Evolutionary conservation across 1,140 invertebrate genomes (phyloP).

Genomic region (Papilio machaon): DNA sequence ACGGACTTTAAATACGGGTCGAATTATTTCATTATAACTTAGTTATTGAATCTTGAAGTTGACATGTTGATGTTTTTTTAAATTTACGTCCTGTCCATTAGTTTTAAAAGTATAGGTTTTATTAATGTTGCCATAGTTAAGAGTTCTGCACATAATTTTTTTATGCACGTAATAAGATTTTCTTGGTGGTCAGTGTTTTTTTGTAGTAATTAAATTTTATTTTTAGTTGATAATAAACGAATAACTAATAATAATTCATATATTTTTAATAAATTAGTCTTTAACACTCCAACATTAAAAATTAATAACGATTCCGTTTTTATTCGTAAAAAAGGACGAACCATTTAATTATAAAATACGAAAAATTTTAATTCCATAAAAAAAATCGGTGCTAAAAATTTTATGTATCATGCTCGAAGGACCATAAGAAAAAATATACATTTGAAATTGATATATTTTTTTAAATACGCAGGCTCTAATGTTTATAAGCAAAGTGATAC

Average conservation of each 20-base stretch:
- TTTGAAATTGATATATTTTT: neutral
- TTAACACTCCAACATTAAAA: no score
- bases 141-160: neutral
- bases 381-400: neutral
- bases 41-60: constrained; percentile 3
- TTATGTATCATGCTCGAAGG: constrained; percentile 14
- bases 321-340: neutral
- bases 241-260: neutral
- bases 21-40: neutral
- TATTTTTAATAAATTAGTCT: no score
- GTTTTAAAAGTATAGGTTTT: constrained; percentile 24
- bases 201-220: neutral
- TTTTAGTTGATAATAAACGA: neutral
- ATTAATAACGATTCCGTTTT: no score
- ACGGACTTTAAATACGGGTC: constrained; percentile 26
- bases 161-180: neutral
- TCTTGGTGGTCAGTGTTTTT: constrained; percentile 7
- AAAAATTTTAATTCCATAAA: neutral
- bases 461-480: neutral
- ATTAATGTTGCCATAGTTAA: constrained; percentile 29
- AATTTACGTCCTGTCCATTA: constrained; percentile 32
- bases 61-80: constrained; percentile 23
- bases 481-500: neutral
- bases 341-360: neutral
- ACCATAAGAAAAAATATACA: neutral